Percentiles rank a stretch among this genome's conserved stretches.
phyloP scores from a whole-genome alignment of 2,888 invertebrate species.

The Darwinula stevensoni region DNA sequence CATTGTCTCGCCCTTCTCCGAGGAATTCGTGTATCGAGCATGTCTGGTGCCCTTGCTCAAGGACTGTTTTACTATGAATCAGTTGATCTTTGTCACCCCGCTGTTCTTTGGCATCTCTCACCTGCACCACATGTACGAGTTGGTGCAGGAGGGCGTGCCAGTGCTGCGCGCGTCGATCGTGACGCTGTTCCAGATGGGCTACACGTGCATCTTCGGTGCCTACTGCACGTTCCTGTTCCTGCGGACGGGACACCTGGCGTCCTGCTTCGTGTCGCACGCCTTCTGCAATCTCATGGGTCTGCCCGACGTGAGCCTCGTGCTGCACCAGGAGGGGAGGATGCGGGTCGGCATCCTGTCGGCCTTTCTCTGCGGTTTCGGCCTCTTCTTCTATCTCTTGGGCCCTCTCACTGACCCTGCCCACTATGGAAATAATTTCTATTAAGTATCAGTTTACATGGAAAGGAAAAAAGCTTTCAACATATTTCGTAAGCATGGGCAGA shows the following conservation, averaged over 20 bases:
- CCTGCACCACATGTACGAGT: conserved; percentile 65
- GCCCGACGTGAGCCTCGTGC: conserved; percentile 47
- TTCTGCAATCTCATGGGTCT: conserved; percentile 95
- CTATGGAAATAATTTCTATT: conserved; percentile 19
- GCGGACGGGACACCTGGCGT: conserved; percentile 62
- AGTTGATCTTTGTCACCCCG: conserved; percentile 53
- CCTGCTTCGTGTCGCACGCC: conserved; percentile 62
- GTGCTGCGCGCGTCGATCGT: conserved; percentile 34
- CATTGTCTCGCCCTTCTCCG: conserved; percentile 67
- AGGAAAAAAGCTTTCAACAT: no score
- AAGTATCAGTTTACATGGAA: no score
- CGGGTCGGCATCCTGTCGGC: conserved; percentile 29
- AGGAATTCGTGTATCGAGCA: conserved; percentile 81
- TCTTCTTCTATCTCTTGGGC: conserved; percentile 43
- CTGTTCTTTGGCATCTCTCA: conserved; percentile 78
- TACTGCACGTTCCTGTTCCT: conserved; percentile 78
- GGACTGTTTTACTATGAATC: conserved; percentile 41
- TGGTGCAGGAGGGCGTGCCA: conserved; percentile 34
- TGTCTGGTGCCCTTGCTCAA: conserved; percentile 75
- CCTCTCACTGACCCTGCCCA: conserved; percentile 38
- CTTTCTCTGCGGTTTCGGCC: conserved; percentile 39
- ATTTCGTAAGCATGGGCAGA: no score
- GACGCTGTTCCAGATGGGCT: conserved; percentile 53
- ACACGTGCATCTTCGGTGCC: conserved; percentile 72
- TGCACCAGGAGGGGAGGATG: conserved; percentile 26